These are phyloP conservation scores for Megalops atlanticus DNA, from an alignment of 2,113 vertebrate genomes.

Conservation along the genomic window DNA sequence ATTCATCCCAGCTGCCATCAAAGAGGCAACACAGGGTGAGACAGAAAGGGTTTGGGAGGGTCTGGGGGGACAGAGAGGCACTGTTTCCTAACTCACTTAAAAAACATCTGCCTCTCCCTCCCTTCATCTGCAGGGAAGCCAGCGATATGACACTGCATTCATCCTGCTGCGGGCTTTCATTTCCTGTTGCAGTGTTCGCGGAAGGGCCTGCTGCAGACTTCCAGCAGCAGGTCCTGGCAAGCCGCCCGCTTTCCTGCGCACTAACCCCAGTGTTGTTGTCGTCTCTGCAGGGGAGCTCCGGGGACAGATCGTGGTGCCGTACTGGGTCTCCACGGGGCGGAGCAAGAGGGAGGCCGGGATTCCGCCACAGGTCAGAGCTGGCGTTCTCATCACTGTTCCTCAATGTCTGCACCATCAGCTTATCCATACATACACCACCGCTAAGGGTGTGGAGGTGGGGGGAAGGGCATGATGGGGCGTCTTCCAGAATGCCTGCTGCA, in stretches of 20 bases:
- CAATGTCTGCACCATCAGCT: not conserved
- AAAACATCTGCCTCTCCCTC: too few relatives aligned
- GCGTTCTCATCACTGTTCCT: not conserved
- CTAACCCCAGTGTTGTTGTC: not conserved
- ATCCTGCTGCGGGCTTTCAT: not conserved
- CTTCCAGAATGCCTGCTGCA: not conserved
- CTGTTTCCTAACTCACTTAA: not conserved
- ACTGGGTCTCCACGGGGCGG: not conserved
- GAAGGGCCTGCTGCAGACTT: not conserved
- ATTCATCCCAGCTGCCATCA: not conserved
- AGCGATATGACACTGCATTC: too few relatives aligned
- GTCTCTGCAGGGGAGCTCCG: not conserved
- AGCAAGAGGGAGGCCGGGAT: not conserved
- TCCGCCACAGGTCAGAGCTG: not conserved
- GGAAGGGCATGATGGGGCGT: too few relatives aligned
- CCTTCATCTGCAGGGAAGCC: too few relatives aligned
- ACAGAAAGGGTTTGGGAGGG: too few relatives aligned
- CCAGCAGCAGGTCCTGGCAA: not conserved
- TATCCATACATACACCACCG: not conserved
- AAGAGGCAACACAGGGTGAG: not conserved
- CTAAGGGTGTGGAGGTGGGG: not conserved
- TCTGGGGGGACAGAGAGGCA: too few relatives aligned
- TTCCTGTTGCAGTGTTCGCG: not conserved
- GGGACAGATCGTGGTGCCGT: conserved; percentile 1
- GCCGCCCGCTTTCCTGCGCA: not conserved